Percentiles rank a stretch among this genome's conserved stretches.
phyloP scores from a whole-genome alignment of 2,113 vertebrate species.

The Gymnarchus niloticus region DNA sequence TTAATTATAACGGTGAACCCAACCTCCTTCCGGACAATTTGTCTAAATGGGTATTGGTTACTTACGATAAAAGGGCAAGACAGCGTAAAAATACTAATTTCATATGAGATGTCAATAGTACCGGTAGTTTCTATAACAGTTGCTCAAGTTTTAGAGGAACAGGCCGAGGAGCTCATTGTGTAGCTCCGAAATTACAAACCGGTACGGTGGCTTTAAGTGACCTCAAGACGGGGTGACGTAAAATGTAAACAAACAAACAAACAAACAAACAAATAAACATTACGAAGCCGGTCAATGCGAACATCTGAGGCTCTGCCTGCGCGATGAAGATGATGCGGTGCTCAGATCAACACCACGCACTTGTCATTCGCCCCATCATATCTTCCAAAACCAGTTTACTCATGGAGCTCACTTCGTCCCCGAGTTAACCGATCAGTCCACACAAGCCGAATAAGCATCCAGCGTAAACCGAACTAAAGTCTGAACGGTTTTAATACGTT shows the following conservation, averaged over 20 bases:
- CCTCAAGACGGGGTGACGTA: too few relatives aligned
- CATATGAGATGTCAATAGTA: background rate
- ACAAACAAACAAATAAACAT: background rate
- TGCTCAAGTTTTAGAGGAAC: background rate
- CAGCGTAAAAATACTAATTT: too few relatives aligned
- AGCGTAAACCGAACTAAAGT: background rate
- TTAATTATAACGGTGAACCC: too few relatives aligned
- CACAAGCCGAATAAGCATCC: background rate
- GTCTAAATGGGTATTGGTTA: too few relatives aligned
- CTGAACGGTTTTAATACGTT: background rate
- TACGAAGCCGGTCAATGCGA: background rate
- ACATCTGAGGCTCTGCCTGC: background rate
- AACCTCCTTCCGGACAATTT: too few relatives aligned
- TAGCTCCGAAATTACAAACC: too few relatives aligned
- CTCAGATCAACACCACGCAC: background rate
- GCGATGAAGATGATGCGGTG: background rate
- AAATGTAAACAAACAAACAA: too few relatives aligned
- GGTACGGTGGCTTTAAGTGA: too few relatives aligned
- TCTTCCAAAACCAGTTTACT: background rate
- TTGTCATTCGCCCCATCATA: too few relatives aligned
- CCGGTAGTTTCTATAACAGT: background rate
- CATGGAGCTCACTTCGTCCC: background rate
- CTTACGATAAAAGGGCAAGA: too few relatives aligned
- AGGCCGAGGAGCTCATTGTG: background rate
- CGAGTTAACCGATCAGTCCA: background rate